phyloP scores from a whole-genome alignment of 2,113 vertebrate species.

The Sebastes schlegelii region DNA sequence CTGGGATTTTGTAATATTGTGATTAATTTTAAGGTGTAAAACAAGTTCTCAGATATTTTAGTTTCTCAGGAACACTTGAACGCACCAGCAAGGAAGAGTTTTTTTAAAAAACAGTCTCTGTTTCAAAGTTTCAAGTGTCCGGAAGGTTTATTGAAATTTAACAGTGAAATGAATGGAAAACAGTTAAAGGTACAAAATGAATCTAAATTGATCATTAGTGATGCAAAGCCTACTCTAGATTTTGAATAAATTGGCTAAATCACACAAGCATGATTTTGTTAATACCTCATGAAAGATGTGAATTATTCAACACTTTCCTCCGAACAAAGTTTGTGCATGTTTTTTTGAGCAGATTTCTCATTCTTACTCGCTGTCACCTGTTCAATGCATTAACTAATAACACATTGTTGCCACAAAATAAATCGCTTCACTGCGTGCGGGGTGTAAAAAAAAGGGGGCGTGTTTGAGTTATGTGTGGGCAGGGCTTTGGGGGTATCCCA shows the following conservation, averaged over 20 bases:
- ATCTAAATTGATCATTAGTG: not conserved
- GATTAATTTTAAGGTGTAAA: not conserved
- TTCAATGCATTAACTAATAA: slow-evolving; percentile 28
- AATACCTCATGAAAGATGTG: not conserved
- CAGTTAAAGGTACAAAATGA: not conserved
- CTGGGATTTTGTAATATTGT: not conserved
- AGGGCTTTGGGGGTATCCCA: not conserved
- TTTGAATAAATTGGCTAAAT: not conserved
- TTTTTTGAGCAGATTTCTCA: slow-evolving; percentile 5
- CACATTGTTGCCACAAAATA: slow-evolving; percentile 21
- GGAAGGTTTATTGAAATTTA: not conserved
- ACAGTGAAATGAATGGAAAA: not conserved
- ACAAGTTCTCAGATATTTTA: not conserved
- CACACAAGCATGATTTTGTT: not conserved
- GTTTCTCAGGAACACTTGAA: not conserved
- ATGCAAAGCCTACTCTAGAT: not conserved
- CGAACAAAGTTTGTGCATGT: not conserved
- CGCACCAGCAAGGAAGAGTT: not conserved
- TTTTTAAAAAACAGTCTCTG: not conserved
- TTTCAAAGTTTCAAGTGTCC: not conserved
- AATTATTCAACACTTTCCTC: not conserved
- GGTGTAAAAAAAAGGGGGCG: not conserved
- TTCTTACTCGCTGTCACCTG: not conserved
- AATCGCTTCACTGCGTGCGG: not conserved
- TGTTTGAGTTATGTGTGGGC: not conserved